Percentiles rank a stretch among this genome's conserved stretches.
phyloP scores from a whole-genome alignment of 2,797 vertebrate species.

The Perodicticus potto region DNA sequence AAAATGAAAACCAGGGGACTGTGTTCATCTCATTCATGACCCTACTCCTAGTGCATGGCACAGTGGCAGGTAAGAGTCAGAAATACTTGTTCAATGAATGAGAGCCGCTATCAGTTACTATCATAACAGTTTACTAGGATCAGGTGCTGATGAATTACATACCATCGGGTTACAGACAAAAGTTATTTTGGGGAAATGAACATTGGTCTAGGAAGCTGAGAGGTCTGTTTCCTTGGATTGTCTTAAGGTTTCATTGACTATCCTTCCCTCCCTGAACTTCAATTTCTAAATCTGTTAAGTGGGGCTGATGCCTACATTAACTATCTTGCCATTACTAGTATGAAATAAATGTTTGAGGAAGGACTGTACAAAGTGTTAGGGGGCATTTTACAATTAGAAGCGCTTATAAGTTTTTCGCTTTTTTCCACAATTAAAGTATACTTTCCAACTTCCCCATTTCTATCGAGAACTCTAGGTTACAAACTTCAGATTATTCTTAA shows the following conservation, averaged over 20 bases:
- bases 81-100: slow-evolving; percentile 29
- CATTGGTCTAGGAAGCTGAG: background rate
- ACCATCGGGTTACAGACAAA: slow-evolving; percentile 4
- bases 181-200: background rate
- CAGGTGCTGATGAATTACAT: background rate
- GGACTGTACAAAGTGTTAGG: background rate
- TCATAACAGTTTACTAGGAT: no score
- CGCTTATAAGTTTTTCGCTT: background rate
- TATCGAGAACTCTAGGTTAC: background rate
- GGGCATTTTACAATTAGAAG: background rate
- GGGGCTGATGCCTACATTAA: background rate
- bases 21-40: background rate
- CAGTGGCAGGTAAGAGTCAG: slow-evolving; percentile 18
- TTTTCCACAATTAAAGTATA: background rate
- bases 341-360: background rate
- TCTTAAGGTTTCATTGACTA: background rate
- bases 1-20: background rate
- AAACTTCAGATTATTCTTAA: slow-evolving; percentile 20
- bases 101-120: background rate
- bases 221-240: background rate
- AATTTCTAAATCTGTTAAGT: background rate
- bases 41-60: background rate
- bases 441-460: slow-evolving; percentile 1
- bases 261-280: background rate
- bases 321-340: background rate